Percentiles rank a stretch among this genome's conserved stretches.
Evolutionary conservation across 2,113 vertebrate species (phyloP).

Genomic region (Coreoperca whiteheadi): DNA sequence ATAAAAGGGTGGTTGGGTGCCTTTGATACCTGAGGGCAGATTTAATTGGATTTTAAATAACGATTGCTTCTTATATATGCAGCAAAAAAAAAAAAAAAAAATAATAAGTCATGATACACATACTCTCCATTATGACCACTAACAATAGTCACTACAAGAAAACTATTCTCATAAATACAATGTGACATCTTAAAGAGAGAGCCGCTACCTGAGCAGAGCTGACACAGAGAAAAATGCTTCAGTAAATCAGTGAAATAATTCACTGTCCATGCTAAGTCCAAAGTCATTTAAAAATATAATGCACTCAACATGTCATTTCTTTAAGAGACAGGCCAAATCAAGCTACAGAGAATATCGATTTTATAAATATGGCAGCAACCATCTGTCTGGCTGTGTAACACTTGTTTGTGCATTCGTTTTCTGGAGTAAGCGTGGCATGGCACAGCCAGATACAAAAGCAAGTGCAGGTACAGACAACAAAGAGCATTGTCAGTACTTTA

Average conservation of each 20-base stretch:
- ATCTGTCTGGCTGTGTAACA: slow-evolving; percentile 58
- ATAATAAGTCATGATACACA: slow-evolving; percentile 8
- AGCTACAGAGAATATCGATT: slow-evolving; percentile 62
- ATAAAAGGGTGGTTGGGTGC: slow-evolving; percentile 49
- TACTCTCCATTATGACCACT: slow-evolving; percentile 30
- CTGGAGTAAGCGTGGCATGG: slow-evolving; percentile 68
- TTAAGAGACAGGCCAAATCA: slow-evolving; percentile 62
- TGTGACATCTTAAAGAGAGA: slow-evolving; percentile 79
- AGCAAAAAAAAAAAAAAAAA: slow-evolving; percentile 18
- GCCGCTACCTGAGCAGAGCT: slow-evolving; percentile 83
- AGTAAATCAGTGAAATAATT: slow-evolving; percentile 55
- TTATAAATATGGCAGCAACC: slow-evolving; percentile 75
- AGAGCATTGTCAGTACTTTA: slow-evolving; percentile 64
- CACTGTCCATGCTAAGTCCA: slow-evolving; percentile 70
- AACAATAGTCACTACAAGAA: slow-evolving; percentile 59
- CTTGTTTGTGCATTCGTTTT: slow-evolving; percentile 47
- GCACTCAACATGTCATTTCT: slow-evolving; percentile 63
- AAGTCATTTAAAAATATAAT: slow-evolving; percentile 69
- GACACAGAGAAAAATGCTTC: slow-evolving; percentile 72
- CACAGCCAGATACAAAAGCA: slow-evolving; percentile 76
- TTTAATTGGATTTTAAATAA: slow-evolving; percentile 38
- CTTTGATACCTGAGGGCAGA: slow-evolving; percentile 78
- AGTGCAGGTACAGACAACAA: slow-evolving; percentile 72
- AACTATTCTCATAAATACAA: slow-evolving; percentile 62
- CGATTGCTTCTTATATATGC: slow-evolving; percentile 32